These are phyloP conservation scores for Drosophila grimshawi DNA, from an alignment of 1,140 invertebrate genomes.

Conservation along the genomic window DNA sequence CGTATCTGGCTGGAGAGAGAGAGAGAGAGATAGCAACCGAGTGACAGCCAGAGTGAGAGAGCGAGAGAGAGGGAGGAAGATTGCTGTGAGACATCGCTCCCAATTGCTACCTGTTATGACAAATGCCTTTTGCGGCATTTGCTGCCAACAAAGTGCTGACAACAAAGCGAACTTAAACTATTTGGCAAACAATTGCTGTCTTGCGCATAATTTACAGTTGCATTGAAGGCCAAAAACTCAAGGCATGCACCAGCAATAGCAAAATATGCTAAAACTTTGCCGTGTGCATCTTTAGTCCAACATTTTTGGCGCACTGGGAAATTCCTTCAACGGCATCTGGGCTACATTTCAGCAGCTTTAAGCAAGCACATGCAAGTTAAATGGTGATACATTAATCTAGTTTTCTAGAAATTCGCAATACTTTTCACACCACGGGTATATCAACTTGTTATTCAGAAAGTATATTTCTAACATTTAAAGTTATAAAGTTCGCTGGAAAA, in stretches of 20 bases:
- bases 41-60: background rate
- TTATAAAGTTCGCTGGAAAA: no score
- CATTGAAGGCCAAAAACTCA: constrained; percentile 38
- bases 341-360: constrained; percentile 3
- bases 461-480: no score
- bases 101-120: constrained; percentile 36
- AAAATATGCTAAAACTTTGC: constrained; percentile 51
- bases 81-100: background rate
- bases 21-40: background rate
- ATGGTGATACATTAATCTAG: background rate
- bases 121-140: constrained; percentile 48
- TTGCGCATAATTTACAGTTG: constrained; percentile 37
- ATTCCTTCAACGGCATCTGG: constrained; percentile 1
- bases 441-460: no score
- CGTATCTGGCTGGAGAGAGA: constrained; percentile 21
- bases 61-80: background rate
- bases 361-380: background rate
- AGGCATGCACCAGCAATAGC: constrained; percentile 1
- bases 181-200: constrained; percentile 47
- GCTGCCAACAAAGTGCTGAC: constrained; percentile 5
- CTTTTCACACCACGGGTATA: no score
- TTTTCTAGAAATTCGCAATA: background rate
- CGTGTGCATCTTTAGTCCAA: constrained; percentile 9
- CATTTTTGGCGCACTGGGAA: background rate
- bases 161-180: constrained; percentile 38